These are phyloP conservation scores for Paracanthobrama guichenoti DNA, from an alignment of 2,113 vertebrate species.

Conservation along the genomic window DNA sequence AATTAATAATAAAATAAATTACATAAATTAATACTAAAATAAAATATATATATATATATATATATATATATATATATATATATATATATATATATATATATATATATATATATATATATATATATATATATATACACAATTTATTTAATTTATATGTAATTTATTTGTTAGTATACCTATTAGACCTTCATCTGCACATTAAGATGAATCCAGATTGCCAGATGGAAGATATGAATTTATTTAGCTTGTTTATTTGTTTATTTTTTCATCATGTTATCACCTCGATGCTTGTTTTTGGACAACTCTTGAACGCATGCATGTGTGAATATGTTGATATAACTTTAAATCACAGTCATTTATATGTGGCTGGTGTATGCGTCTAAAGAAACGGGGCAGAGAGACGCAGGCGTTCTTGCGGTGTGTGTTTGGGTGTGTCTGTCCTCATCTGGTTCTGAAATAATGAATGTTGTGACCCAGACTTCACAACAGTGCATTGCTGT, in stretches of 20 bases:
- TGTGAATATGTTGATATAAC: not conserved
- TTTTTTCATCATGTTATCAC: not conserved
- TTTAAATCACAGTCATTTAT: not conserved
- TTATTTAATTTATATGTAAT: not conserved
- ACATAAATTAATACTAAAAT: no score
- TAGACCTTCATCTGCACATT: not conserved
- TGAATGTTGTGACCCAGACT: conserved; percentile 69
- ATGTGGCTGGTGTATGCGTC: conserved; percentile 27
- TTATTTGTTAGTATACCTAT: not conserved
- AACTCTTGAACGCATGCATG: not conserved
- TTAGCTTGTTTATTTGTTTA: not conserved
- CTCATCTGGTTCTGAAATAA: conserved; percentile 62
- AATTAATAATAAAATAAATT: no score
- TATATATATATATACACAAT: not conserved
- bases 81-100: not conserved
- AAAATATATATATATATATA: not conserved
- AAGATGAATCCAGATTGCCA: not conserved
- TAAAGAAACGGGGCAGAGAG: not conserved
- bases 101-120: not conserved
- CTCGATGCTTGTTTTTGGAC: not conserved
- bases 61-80: not conserved
- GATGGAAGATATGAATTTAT: not conserved
- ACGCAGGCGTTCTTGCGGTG: conserved; percentile 34
- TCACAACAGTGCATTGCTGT: conserved; percentile 53
- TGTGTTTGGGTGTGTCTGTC: conserved; percentile 69